Percentiles rank a stretch among this genome's conserved stretches.
Conservation (phyloP, 2,113 vertebrate genomes). For the Channa argus region DNA sequence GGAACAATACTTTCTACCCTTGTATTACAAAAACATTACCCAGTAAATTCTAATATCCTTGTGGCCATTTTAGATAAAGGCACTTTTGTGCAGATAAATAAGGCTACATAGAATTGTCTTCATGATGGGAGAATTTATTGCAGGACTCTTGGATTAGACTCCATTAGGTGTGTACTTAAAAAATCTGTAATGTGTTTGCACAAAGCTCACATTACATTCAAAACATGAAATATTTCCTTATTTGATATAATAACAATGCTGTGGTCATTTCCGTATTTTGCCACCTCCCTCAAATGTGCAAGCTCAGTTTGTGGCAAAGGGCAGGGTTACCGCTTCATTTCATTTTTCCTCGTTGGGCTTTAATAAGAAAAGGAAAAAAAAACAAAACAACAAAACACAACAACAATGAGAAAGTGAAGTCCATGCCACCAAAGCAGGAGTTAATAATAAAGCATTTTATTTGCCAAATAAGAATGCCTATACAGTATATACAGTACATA, state of each 20-base stretch:
- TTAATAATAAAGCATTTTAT: constrained; percentile 81
- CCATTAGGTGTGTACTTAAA: neutral
- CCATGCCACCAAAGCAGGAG: constrained; percentile 1
- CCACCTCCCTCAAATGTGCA: neutral
- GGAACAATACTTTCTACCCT: too few relatives aligned
- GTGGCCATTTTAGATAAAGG: too few relatives aligned
- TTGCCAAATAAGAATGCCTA: constrained; percentile 80
- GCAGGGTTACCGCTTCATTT: neutral
- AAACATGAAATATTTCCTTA: neutral
- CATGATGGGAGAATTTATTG: too few relatives aligned
- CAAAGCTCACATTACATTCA: neutral
- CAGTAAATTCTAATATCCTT: too few relatives aligned
- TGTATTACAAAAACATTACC: too few relatives aligned
- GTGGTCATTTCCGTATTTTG: neutral
- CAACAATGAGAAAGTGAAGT: neutral
- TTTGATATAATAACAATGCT: neutral
- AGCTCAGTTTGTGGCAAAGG: neutral
- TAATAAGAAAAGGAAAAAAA: neutral
- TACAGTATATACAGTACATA: constrained; percentile 81
- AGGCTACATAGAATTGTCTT: neutral
- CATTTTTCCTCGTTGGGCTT: neutral
- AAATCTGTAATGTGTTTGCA: neutral
- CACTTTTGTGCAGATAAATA: neutral
- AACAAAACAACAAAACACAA: too few relatives aligned
- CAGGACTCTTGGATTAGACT: too few relatives aligned